These are phyloP conservation scores for Calephelis virginiensis DNA, from an alignment of 1,140 invertebrate genomes.

Conservation along the genomic window DNA sequence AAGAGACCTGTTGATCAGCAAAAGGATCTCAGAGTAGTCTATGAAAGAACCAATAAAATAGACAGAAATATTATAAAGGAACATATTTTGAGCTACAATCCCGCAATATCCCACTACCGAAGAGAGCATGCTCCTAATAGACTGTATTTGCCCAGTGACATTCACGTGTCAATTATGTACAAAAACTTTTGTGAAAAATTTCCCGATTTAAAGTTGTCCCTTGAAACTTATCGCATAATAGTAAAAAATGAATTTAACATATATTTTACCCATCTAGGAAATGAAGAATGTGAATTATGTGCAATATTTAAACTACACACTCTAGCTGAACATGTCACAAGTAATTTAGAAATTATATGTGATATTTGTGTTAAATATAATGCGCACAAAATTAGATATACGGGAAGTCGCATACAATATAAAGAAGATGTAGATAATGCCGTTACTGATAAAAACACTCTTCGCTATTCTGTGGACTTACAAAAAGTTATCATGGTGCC, in stretches of 20 bases:
- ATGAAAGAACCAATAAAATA: too few species aligned
- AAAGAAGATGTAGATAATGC: constrained; percentile 6
- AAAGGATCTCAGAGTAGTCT: too few species aligned
- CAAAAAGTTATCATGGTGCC: constrained; percentile 2
- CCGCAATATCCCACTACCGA: too few species aligned
- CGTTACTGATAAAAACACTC: constrained; percentile 4
- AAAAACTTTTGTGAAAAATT: neutral
- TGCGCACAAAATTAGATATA: constrained; percentile 1
- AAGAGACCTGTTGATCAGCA: too few species aligned
- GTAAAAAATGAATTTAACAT: neutral
- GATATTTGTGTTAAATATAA: constrained; percentile 11
- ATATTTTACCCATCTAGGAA: constrained; percentile 3
- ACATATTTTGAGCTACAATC: too few species aligned
- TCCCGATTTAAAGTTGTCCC: neutral
- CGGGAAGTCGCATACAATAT: neutral
- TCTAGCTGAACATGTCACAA: neutral
- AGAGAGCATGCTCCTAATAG: too few species aligned
- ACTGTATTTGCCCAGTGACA: too few species aligned
- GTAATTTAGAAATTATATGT: neutral
- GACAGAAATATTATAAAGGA: too few species aligned
- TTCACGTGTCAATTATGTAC: too few species aligned
- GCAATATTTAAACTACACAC: neutral
- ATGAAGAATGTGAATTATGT: neutral
- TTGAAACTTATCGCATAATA: neutral
- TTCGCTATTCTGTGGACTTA: constrained; percentile 1